Base-by-base conservation (phyloP, 2,888 invertebrate genomes). In the Drosophila nr. medialis region DNA sequence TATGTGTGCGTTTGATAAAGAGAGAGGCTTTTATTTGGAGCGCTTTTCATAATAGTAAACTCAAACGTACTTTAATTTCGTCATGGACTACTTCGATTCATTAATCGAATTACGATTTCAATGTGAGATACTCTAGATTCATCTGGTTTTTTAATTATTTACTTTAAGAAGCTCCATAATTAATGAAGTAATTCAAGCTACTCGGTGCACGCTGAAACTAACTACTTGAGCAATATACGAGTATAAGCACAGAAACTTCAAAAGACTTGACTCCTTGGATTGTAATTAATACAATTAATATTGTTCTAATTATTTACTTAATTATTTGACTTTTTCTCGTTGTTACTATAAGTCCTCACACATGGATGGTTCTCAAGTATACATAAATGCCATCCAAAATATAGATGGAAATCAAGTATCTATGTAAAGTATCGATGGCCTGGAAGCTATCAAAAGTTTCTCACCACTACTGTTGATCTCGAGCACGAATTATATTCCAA, bases 401-500 rank as follows among this genome's bases (percentile, higher is more conserved):
- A 36, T 13, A 4, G n/a, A 0, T 34, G 27, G 15, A 53, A 24
- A 34, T 32, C 24, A 24, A 4, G 2, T 59, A 7, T 30, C n/a
- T 34, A 51, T 58, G 32, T n/a, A 7, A 21, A 21, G 34, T 30
- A 42, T 13, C 21, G 36, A 61, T 54, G n/a, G 13, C 8, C 27
- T 27, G 13, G 18, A 1, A 18, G 11, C 60, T 38, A 11, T 55
- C 15, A 36, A 53, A 10, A 15, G 27, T 29, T 32, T 34, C 8
- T 18, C 32, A 58, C n/a, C 24, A 24, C 30, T 40, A 29, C 27
- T 13, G 34, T n/a, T 24, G 21, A 24, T 49, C 24, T 40, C 15
- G n/a, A 61, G 79, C 79, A 73, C 86, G 83, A 85, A 88, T 82
- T 61, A 87, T 86, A 72, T 89, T 90, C 90, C 90, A 86, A 86